Conservation (phyloP, 1,140 invertebrate genomes). For the Macrocentrus cingulum region DNA sequence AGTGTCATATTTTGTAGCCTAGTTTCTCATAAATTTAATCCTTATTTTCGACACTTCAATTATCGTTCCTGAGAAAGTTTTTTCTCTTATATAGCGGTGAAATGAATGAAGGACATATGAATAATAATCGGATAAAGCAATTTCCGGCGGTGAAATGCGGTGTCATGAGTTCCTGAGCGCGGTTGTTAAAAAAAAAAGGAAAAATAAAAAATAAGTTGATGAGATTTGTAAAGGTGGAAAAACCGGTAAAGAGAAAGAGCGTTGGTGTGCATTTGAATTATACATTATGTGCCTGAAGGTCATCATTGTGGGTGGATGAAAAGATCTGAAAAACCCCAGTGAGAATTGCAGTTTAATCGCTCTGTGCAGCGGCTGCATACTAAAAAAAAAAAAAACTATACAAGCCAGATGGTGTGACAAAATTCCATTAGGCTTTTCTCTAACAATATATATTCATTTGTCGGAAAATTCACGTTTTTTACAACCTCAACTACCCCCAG, state of each 20-base stretch:
- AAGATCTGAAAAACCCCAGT: neutral
- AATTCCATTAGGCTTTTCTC: neutral
- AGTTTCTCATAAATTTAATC: too few species aligned
- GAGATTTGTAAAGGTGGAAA: slow-evolving; percentile 8
- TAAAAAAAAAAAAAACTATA: slow-evolving; percentile 1
- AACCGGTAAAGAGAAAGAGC: neutral
- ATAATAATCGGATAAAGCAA: slow-evolving; percentile 18
- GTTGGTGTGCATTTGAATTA: slow-evolving; percentile 10
- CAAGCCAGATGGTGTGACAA: slow-evolving; percentile 16
- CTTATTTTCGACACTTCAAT: too few species aligned
- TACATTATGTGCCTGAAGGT: neutral
- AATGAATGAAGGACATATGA: neutral
- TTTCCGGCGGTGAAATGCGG: neutral
- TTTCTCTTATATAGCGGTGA: neutral
- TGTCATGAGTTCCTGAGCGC: neutral
- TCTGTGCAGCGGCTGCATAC: slow-evolving; percentile 4
- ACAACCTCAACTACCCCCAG: neutral
- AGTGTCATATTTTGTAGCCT: too few species aligned
- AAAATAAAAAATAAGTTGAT: neutral
- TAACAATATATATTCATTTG: neutral
- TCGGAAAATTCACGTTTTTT: neutral
- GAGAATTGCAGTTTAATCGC: slow-evolving; percentile 19
- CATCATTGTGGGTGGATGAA: neutral
- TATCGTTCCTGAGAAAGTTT: neutral
- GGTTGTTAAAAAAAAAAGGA: neutral